Evolutionary conservation across 2,888 invertebrate genomes (phyloP), one percentile per base, ranked within the genome.

Genomic region (Eurytoma adleriae): DNA sequence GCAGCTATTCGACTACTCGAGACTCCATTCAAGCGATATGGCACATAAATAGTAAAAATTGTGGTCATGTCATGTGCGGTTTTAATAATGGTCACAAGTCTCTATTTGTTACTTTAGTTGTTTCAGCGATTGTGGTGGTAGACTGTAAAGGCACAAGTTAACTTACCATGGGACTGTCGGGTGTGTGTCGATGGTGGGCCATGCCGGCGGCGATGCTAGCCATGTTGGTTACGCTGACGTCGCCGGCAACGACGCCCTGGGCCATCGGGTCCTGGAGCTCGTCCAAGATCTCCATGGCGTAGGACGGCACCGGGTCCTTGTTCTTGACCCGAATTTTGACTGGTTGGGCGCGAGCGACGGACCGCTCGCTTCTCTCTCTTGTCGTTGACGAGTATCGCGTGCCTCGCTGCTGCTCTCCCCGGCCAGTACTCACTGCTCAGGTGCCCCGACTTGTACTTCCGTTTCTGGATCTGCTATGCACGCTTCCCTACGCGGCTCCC

Each of bases 241-340:
- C 86, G 79, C 88, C 89, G 5, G 87, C 88, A n/a, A 59, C 66
- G 67, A 64, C 77, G 3, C 67, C 30, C 54, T 71, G 71, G 67
- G 61, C 80, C 80, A 72, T 71, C 12, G 59, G 48, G 56, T 90
- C 90, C 85, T 89, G 90, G 81, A 88, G 89, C 77, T 90, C 90
- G 86, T 90, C 90, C 86, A 88, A 84, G 91, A 93, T 92, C 89
- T 94, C 96, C 95, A 95, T 95, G 92, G 94, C 94, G 93, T 96
- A 96, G 92, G 95, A 95, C 93, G 95, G 95, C 92, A 96, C 94
- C 92, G 96, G 96, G 91, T 96, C 95, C 93, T 95, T 94, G 91
- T 96, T 96, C 95, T 96, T 96, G 92, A 96, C 95, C 93, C 96
- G 95, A 96, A 96, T 96, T 94, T 96, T 96, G 96, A 89, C 73